phyloP scores from a whole-genome alignment of 2,888 invertebrate species.

The Amorpha juglandis region DNA sequence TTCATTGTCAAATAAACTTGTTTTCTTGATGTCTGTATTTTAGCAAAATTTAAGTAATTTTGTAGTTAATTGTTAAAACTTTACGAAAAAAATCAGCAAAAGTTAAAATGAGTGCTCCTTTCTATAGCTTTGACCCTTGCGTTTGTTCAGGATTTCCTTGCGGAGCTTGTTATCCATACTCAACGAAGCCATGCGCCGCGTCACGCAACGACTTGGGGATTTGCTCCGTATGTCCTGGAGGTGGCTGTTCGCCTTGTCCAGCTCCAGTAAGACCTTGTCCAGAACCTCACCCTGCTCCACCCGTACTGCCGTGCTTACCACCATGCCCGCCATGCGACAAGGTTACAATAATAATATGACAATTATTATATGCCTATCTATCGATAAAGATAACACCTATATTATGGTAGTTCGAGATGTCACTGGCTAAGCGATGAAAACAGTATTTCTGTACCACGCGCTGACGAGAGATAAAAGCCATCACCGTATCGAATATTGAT shows the following conservation, averaged over 20 bases:
- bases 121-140: constrained; percentile 77
- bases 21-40: background rate
- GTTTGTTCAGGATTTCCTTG: constrained; percentile 69
- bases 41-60: constrained; percentile 3
- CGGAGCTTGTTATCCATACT: constrained; percentile 73
- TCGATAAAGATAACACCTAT: too few species aligned
- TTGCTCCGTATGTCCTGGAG: constrained; percentile 75
- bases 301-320: constrained; percentile 65
- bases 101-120: constrained; percentile 74
- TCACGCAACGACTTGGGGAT: constrained; percentile 64
- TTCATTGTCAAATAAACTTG: background rate
- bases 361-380: too few species aligned
- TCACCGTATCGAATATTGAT: background rate
- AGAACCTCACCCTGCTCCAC: constrained; percentile 59
- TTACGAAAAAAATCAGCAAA: constrained; percentile 49
- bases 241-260: constrained; percentile 76
- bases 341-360: constrained; percentile 49
- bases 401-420: background rate
- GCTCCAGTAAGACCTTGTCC: constrained; percentile 76
- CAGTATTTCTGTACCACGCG: background rate
- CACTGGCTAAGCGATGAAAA: background rate
- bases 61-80: constrained; percentile 32
- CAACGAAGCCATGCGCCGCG: constrained; percentile 68
- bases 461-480: background rate
- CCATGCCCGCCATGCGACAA: constrained; percentile 76